phyloP scores from a whole-genome alignment of 2,797 vertebrate species.

The Lepilemur septentrionalis region DNA sequence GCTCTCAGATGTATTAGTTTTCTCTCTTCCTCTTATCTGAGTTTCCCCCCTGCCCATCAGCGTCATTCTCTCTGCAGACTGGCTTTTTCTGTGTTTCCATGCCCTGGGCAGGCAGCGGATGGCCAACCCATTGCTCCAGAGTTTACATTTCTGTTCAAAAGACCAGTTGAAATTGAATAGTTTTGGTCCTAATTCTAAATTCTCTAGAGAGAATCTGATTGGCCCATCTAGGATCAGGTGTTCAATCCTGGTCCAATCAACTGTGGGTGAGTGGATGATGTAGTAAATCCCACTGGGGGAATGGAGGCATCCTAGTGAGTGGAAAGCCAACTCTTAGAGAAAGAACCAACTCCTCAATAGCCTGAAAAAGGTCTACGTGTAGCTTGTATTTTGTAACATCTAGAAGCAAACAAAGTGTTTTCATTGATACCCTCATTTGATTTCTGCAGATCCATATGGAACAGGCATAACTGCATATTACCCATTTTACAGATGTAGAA shows the following conservation, averaged over 20 bases:
- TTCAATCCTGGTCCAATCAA: neutral
- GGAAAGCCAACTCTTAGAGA: neutral
- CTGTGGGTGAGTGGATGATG: neutral
- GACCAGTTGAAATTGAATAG: neutral
- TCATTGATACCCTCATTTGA: neutral
- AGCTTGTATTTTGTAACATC: neutral
- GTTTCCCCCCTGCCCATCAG: neutral
- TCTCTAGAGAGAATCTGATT: neutral
- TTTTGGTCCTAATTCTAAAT: neutral
- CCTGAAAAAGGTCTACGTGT: neutral
- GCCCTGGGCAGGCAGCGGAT: neutral
- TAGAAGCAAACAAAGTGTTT: neutral
- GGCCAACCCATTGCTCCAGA: neutral
- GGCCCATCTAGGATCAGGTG: neutral
- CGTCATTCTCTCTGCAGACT: neutral
- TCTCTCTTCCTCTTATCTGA: neutral
- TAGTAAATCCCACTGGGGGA: neutral
- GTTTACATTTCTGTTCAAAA: neutral
- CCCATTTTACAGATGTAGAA: neutral
- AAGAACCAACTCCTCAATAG: neutral
- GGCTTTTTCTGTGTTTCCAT: neutral
- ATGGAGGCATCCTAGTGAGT: neutral
- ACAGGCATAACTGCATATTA: neutral
- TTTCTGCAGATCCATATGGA: neutral
- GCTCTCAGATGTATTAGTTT: neutral